Base-by-base conservation (phyloP, 2,113 vertebrate genomes). In the Cyanistes caeruleus region DNA sequence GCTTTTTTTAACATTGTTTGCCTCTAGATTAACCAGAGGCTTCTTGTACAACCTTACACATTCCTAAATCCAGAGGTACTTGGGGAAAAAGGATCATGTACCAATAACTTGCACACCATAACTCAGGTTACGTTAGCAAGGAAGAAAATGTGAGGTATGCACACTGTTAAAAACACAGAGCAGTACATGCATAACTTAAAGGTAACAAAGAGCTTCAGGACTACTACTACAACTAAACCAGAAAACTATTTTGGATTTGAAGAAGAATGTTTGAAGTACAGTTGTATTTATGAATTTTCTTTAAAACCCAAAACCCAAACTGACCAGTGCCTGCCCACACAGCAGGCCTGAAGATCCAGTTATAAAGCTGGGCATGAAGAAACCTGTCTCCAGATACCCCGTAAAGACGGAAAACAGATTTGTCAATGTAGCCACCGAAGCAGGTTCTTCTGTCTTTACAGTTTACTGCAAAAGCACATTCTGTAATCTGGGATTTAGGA, bases 101-200 rank as follows among this genome's bases (percentile, higher is more conserved):
- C 39, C 30, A 82, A 65, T 78, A 63, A 1, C 4, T 25, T 64
- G 35, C 21, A 43, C 0, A 0, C 21, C 1, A 0, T 27, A 64
- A 15, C 11, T 59, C 6, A 2, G 37, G 41, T 31, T 19, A 13
- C 0, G 2, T 20, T 64, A 48, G 52, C 46, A 91, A 20, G 51
- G 43, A 76, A 46, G 68, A 4, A 31, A 31, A 11, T 9, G 33
- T 0, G 12, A 51, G 21, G 22, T 7, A 15, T 0, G 0, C 17
- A n/a, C 27, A 17, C 15, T 23, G 5, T 9, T 28, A 51, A 4
- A 62, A 37, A 23, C n/a, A 39, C 0, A n/a, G 21, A 53, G 24
- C 21, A 33, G 41, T 10, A 30, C 37, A 20, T 12, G 10, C 15
- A 8, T 14, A 31, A 31, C 35, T 81, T n/a, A 48, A 35, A 37